A percentile compares a stretch with the other conserved stretches of the same genome.
phyloP scores from a whole-genome alignment of 1,140 invertebrate genomes.

The Batillaria attramentaria region DNA sequence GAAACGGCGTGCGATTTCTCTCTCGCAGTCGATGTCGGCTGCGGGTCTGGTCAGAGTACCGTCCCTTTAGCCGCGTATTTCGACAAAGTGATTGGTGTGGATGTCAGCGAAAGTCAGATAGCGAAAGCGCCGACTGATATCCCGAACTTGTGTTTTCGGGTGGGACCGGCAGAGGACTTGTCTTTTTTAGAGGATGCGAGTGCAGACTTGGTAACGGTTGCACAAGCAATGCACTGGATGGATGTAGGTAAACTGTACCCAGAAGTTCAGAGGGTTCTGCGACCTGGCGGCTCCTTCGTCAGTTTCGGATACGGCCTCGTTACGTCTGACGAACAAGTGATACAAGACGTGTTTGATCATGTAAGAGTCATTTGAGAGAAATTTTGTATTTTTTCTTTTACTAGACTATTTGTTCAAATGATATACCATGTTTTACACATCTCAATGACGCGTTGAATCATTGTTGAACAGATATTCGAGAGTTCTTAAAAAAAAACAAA shows the following conservation, averaged over 20 bases:
- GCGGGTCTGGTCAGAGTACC: constrained; percentile 74
- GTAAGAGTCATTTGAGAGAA: too few relatives aligned
- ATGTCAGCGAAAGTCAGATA: constrained; percentile 52
- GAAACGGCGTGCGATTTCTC: constrained; percentile 50
- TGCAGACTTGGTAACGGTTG: constrained; percentile 71
- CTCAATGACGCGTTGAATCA: too few relatives aligned
- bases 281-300: background rate
- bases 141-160: constrained; percentile 50
- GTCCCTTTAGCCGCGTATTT: constrained; percentile 68
- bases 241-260: constrained; percentile 55
- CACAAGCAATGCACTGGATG: constrained; percentile 74
- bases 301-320: constrained; percentile 63
- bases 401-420: too few relatives aligned
- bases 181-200: constrained; percentile 54
- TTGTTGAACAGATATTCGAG: too few relatives aligned
- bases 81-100: constrained; percentile 58
- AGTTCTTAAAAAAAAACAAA: too few relatives aligned
- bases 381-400: too few relatives aligned
- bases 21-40: constrained; percentile 71
- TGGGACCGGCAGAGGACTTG: constrained; percentile 68
- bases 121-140: constrained; percentile 45
- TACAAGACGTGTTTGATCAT: background rate
- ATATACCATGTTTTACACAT: too few relatives aligned
- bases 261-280: background rate
- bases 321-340: background rate